phyloP scores from a whole-genome alignment of 2,888 invertebrate genomes.

The Pristionchus fissidentatus region DNA sequence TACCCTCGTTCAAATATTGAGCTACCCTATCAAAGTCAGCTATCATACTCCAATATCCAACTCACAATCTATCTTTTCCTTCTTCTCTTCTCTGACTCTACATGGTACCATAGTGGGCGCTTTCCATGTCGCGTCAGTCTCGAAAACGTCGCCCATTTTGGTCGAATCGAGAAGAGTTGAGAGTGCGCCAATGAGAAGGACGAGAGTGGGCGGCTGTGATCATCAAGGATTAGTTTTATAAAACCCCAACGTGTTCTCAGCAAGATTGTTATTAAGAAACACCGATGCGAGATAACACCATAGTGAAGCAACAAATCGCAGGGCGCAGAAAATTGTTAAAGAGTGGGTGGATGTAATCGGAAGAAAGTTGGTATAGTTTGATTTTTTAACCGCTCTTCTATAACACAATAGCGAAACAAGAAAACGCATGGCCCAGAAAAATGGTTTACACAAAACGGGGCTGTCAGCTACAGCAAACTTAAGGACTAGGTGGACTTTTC shows the following conservation, averaged over 20 bases:
- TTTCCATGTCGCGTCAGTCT: constrained; percentile 18
- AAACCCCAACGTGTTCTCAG: too few species aligned
- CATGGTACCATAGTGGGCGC: not conserved
- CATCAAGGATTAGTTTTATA: not conserved
- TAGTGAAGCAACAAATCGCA: not conserved
- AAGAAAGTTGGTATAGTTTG: too few species aligned
- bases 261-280: not conserved
- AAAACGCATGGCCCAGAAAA: too few species aligned
- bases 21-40: too few species aligned
- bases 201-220: constrained; percentile 58
- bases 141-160: constrained; percentile 41
- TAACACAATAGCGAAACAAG: too few species aligned
- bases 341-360: too few species aligned
- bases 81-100: not conserved
- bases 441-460: too few species aligned
- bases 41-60: not conserved
- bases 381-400: too few species aligned
- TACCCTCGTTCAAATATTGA: too few species aligned
- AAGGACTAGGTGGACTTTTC: too few species aligned
- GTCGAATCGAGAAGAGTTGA: constrained; percentile 56
- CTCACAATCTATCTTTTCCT: not conserved
- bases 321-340: not conserved
- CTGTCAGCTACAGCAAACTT: too few species aligned
- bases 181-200: constrained; percentile 63
- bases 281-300: not conserved